phyloP scores from a whole-genome alignment of 1,140 invertebrate genomes.

The Pararge aegeria region DNA sequence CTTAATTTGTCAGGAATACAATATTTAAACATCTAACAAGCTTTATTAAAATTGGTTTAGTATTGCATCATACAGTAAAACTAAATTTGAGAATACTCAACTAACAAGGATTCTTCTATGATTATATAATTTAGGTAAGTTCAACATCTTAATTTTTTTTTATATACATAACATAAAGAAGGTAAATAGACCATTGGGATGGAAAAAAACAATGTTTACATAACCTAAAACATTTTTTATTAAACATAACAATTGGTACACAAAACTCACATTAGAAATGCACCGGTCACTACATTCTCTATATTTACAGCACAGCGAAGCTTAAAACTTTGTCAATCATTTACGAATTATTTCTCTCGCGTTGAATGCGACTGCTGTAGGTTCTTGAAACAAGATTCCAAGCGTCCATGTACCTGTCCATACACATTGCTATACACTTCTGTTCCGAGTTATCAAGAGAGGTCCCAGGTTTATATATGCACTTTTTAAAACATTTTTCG shows the following conservation, averaged over 20 bases:
- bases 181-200: background rate
- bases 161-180: no score
- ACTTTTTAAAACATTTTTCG: conserved; percentile 98
- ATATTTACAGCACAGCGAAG: conserved; percentile 64
- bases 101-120: no score
- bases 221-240: conserved; percentile 68
- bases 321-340: conserved; percentile 34
- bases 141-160: no score
- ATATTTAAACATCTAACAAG: no score
- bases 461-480: conserved; percentile 94
- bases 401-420: conserved; percentile 98
- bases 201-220: conserved; percentile 25
- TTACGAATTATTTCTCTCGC: conserved; percentile 83
- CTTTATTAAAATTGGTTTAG: no score
- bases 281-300: conserved; percentile 61
- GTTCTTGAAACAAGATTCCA: conserved; percentile 94
- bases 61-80: no score
- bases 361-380: conserved; percentile 90
- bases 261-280: conserved; percentile 58
- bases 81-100: no score
- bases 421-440: conserved; percentile 98
- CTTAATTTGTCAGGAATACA: no score
- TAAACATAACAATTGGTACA: conserved; percentile 59
- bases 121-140: no score
- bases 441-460: conserved; percentile 95